Conservation (phyloP, 1,140 invertebrate species). For the Drosophila littoralis region DNA sequence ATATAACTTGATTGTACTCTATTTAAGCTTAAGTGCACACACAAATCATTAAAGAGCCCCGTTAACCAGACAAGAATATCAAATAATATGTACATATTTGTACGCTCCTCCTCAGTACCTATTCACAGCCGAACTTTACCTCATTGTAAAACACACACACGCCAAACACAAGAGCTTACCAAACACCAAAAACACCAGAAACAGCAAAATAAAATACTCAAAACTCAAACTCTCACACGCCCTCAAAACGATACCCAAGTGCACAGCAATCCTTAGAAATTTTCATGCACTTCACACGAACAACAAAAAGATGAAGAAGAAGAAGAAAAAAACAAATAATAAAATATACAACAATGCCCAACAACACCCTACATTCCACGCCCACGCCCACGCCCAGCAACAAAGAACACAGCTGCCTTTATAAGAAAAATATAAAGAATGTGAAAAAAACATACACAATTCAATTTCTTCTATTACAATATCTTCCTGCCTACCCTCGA, state of each 20-base stretch:
- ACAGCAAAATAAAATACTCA: slow-evolving; percentile 15
- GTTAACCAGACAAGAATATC: slow-evolving; percentile 12
- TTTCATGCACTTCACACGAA: slow-evolving; percentile 46
- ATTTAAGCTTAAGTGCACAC: slow-evolving; percentile 67
- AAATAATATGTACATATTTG: slow-evolving; percentile 55
- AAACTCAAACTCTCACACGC: slow-evolving; percentile 33
- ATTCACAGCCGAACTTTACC: slow-evolving; percentile 79
- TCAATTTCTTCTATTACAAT: slow-evolving; percentile 80
- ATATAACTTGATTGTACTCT: slow-evolving; percentile 60
- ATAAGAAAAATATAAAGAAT: slow-evolving; percentile 45
- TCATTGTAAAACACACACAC: slow-evolving; percentile 78
- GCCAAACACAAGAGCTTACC: slow-evolving; percentile 63
- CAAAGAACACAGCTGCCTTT: slow-evolving; percentile 67
- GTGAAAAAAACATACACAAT: slow-evolving; percentile 64
- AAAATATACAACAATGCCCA: slow-evolving; percentile 31
- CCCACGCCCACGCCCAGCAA: slow-evolving; percentile 38
- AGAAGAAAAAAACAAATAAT: slow-evolving; percentile 17
- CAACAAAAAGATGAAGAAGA: slow-evolving; percentile 27
- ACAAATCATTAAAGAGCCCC: slow-evolving; percentile 47
- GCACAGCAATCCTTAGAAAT: slow-evolving; percentile 65
- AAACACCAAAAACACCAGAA: slow-evolving; percentile 34
- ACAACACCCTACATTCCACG: background rate
- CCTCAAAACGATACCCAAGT: slow-evolving; percentile 66
- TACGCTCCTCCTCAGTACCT: slow-evolving; percentile 65
- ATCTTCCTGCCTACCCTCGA: slow-evolving; percentile 56